phyloP scores from a whole-genome alignment of 1,140 invertebrate genomes.

The Dysdera silvatica region DNA sequence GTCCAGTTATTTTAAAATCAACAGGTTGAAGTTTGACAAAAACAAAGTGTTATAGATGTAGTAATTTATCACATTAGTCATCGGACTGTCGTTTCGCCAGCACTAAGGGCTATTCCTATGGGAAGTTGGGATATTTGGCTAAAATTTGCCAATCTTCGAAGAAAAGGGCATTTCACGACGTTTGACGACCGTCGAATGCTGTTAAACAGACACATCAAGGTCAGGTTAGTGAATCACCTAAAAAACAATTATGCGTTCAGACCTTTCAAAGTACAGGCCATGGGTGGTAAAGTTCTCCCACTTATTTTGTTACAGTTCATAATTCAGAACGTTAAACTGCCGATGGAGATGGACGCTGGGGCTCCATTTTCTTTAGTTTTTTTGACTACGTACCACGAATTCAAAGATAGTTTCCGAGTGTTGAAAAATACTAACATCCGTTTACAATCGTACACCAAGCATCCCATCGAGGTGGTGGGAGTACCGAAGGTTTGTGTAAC shows the following conservation, averaged over 20 bases:
- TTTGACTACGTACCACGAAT: background rate
- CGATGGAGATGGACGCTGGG: background rate
- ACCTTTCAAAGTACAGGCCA: too few relatives aligned
- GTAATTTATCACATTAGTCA: background rate
- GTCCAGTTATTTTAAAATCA: background rate
- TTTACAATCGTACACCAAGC: background rate
- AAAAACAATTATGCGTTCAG: background rate
- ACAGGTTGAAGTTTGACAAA: background rate
- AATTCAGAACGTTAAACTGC: background rate
- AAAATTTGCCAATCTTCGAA: background rate
- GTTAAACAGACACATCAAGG: background rate
- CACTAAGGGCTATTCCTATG: background rate
- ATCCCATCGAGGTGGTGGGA: background rate
- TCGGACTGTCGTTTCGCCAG: background rate
- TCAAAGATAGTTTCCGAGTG: background rate
- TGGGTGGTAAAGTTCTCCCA: background rate
- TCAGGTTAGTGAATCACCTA: background rate
- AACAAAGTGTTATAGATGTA: background rate
- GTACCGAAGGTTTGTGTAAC: background rate
- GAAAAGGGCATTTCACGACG: background rate
- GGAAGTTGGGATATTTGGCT: background rate
- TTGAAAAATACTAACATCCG: background rate
- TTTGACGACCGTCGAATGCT: background rate
- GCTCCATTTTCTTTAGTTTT: background rate
- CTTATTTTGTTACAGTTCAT: background rate